Percentiles rank a stretch among this genome's conserved stretches.
Conservation (phyloP, 2,888 invertebrate genomes). For the Synanthedon tipuliformis region DNA sequence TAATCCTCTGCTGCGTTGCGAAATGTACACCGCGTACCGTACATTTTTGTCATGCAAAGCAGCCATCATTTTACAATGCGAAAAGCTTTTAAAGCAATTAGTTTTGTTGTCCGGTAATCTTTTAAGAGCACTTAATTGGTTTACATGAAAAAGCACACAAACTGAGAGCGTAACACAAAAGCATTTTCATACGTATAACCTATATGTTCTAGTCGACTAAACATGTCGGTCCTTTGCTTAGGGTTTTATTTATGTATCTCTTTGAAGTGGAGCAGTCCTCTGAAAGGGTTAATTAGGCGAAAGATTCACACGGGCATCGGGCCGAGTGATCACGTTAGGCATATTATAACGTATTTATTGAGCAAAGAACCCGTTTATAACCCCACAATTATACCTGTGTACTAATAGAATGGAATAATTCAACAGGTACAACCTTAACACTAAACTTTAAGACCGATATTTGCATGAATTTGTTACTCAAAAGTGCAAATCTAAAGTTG, state of each 20-base stretch:
- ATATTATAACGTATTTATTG: conserved; percentile 62
- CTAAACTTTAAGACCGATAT: background rate
- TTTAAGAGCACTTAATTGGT: conserved; percentile 16
- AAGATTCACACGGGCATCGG: conserved; percentile 51
- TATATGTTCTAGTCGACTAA: conserved; percentile 27
- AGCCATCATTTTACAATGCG: conserved; percentile 26
- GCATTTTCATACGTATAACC: conserved; percentile 31
- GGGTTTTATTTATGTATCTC: conserved; percentile 49
- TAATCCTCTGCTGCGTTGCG: too few species aligned
- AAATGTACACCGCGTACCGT: background rate
- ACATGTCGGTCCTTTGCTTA: conserved; percentile 16
- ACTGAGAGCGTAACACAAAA: background rate
- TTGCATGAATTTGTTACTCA: background rate
- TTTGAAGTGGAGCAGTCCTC: conserved; percentile 55
- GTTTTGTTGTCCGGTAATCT: conserved; percentile 27
- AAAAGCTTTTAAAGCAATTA: conserved; percentile 61
- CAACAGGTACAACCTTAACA: background rate
- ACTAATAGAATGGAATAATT: background rate
- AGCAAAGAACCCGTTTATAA: conserved; percentile 50
- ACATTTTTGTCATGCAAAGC: conserved; percentile 11
- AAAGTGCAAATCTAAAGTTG: background rate
- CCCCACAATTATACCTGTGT: conserved; percentile 8
- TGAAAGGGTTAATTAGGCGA: conserved; percentile 66
- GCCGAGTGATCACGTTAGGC: conserved; percentile 54
- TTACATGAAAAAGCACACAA: conserved; percentile 5